phyloP scores from a whole-genome alignment of 2,797 vertebrate genomes.

The Pantherophis alleghaniensis region DNA sequence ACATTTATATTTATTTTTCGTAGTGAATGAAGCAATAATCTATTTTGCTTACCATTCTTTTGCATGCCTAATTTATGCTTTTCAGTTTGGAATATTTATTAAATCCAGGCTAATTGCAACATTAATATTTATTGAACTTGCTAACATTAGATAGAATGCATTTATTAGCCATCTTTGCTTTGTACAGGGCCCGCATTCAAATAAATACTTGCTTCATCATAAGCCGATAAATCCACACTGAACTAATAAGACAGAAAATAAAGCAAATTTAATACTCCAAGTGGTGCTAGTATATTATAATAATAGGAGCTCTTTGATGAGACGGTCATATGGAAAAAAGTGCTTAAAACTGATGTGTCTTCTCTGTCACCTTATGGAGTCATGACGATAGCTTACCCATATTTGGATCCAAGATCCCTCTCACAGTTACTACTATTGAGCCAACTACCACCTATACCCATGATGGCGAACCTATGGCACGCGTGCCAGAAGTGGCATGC shows the following conservation, averaged over 20 bases:
- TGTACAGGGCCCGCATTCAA: not conserved
- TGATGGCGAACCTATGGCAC: no score
- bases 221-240: not conserved
- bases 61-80: slow-evolving; percentile 13
- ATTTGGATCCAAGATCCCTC: not conserved
- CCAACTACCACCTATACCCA: not conserved
- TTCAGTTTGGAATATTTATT: not conserved
- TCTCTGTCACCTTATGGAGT: slow-evolving; percentile 24
- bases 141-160: not conserved
- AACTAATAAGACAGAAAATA: not conserved
- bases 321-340: slow-evolving; percentile 42
- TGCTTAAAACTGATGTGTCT: slow-evolving; percentile 45
- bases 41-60: not conserved
- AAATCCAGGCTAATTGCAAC: not conserved
- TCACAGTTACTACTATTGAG: no score
- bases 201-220: not conserved
- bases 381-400: not conserved
- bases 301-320: slow-evolving; percentile 38
- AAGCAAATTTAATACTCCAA: slow-evolving; percentile 14
- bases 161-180: not conserved
- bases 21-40: not conserved
- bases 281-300: not conserved
- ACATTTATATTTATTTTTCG: slow-evolving; percentile 11
- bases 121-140: not conserved
- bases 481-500: no score